Conservation (phyloP, 2,888 invertebrate genomes). For the Agriotes lineatus region DNA sequence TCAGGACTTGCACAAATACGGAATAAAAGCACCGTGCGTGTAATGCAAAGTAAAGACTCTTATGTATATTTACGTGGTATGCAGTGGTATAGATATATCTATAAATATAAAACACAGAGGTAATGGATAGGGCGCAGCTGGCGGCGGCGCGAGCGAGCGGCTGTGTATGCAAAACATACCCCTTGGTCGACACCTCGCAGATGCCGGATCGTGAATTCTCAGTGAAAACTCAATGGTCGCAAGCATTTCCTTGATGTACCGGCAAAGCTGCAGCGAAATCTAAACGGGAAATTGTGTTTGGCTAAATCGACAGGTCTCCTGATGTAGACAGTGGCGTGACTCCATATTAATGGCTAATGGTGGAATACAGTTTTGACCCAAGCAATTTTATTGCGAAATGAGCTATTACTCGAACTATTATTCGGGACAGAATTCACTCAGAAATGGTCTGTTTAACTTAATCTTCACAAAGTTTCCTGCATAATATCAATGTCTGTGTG, state of each 20-base stretch:
- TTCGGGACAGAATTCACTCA: no score
- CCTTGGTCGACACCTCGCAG: conserved; percentile 33
- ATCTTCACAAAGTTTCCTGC: no score
- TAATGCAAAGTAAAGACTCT: conserved; percentile 23
- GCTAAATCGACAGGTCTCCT: not conserved
- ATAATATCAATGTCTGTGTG: no score
- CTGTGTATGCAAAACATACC: conserved; percentile 44
- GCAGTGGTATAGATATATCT: conserved; percentile 40
- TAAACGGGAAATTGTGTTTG: no score
- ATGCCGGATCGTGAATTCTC: conserved; percentile 38
- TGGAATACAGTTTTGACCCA: no score
- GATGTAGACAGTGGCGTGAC: no score
- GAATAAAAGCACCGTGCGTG: not conserved
- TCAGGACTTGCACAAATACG: not conserved
- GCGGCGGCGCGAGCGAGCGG: conserved; percentile 31
- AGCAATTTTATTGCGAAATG: no score
- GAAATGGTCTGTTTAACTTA: no score
- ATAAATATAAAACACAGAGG: conserved; percentile 49
- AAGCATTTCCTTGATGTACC: conserved; percentile 36
- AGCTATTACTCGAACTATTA: no score
- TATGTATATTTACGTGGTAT: conserved; percentile 26
- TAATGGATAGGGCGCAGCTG: conserved; percentile 50
- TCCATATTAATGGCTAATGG: no score
- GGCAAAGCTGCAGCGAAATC: no score
- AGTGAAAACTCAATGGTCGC: conserved; percentile 42